These are phyloP conservation scores for Sandelia bainsii DNA, from an alignment of 2,797 vertebrate genomes.

Conservation along the genomic window DNA sequence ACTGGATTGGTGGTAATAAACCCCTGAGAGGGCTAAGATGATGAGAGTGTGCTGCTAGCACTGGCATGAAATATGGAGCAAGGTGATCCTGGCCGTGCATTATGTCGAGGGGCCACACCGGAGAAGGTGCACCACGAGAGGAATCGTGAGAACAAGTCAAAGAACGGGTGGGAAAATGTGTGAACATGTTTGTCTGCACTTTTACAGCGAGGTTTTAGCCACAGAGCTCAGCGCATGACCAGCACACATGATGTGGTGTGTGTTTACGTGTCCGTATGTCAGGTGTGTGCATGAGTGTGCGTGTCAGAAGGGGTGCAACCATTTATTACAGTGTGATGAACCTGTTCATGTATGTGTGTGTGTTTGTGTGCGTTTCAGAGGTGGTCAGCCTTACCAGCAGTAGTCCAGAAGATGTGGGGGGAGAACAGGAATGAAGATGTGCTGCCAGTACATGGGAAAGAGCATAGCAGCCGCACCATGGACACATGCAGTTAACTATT, in stretches of 20 bases:
- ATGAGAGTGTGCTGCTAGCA: conserved; percentile 45
- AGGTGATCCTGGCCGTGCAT: conserved; percentile 66
- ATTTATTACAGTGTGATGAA: conserved; percentile 8
- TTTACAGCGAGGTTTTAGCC: conserved; percentile 37
- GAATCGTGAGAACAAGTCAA: conserved; percentile 40
- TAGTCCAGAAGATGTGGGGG: conserved; percentile 98
- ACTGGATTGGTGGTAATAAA: conserved; percentile 71
- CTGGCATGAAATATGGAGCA: conserved; percentile 76
- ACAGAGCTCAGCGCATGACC: conserved; percentile 20
- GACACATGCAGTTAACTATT: conserved; percentile 96
- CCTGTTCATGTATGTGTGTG: conserved; percentile 10
- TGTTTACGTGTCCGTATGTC: not conserved
- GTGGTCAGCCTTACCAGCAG: conserved; percentile 92
- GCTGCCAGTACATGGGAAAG: conserved; percentile 99
- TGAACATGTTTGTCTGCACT: conserved; percentile 53
- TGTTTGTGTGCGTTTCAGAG: conserved; percentile 37
- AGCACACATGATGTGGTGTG: conserved; percentile 20
- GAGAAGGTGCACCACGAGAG: conserved; percentile 40
- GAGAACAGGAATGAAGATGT: conserved; percentile 99
- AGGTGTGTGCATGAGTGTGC: conserved; percentile 2
- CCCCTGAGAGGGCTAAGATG: conserved; percentile 67
- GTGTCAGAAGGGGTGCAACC: conserved; percentile 23
- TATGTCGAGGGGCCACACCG: conserved; percentile 64
- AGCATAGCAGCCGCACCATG: conserved; percentile 95
- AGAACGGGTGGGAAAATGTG: conserved; percentile 53